Conservation (phyloP, 2,113 vertebrate species). For the Isichthys henryi region DNA sequence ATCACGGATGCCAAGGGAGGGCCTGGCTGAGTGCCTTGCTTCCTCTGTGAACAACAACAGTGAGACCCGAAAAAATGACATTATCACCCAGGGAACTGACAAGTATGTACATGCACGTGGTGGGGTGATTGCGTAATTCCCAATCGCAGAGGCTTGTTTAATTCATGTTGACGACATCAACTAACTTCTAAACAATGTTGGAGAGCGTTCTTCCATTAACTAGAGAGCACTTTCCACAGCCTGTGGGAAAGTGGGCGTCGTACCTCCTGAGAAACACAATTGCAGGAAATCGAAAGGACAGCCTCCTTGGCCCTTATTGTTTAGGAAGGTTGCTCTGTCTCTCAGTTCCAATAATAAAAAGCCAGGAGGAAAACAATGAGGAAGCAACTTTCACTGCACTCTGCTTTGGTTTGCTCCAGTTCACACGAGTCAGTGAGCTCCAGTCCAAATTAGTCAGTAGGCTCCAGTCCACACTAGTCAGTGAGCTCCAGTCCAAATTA, state of each 20-base stretch:
- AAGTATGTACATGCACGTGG: neutral
- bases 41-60: neutral
- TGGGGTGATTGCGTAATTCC: neutral
- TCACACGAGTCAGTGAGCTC: neutral
- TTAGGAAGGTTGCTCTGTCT: neutral
- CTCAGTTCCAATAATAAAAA: neutral
- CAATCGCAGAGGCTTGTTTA: neutral
- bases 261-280: neutral
- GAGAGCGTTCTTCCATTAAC: neutral
- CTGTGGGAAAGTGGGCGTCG: neutral
- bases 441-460: neutral
- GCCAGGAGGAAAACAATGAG: neutral
- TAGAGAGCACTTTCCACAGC: neutral
- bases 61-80: neutral
- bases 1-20: neutral
- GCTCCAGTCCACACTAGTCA: neutral
- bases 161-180: neutral
- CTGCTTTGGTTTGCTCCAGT: neutral
- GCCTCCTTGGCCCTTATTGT: neutral
- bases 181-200: neutral
- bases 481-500: neutral
- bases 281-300: neutral
- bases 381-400: neutral
- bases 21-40: neutral
- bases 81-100: neutral